phyloP scores from a whole-genome alignment of 64 coral and sea anemone species.

The Actinia tenebrosa region DNA sequence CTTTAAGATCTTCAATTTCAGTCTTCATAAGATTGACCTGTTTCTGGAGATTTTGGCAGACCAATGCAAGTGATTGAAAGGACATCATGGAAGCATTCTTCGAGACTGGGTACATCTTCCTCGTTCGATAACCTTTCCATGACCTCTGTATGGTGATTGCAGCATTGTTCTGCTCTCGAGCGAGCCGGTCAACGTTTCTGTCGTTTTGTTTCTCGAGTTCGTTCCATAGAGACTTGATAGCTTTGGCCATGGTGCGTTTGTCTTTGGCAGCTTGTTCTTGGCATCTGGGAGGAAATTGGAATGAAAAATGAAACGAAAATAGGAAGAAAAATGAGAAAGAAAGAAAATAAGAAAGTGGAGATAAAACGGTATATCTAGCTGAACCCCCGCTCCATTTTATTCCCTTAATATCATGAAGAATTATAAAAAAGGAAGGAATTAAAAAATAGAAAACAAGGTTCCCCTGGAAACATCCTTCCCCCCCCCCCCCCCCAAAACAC shows the following conservation, averaged over 20 bases:
- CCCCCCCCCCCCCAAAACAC: too few species aligned
- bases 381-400: too few species aligned
- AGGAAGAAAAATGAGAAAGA: not conserved
- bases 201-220: constrained; percentile 20
- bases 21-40: not conserved
- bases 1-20: not conserved
- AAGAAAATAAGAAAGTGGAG: not conserved
- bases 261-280: constrained; percentile 13
- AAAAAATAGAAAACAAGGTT: too few species aligned
- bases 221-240: constrained; percentile 17
- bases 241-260: not conserved
- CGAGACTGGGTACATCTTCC: not conserved
- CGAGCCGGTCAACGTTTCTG: too few species aligned
- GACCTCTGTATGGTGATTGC: not conserved
- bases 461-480: too few species aligned
- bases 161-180: not conserved
- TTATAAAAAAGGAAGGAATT: too few species aligned
- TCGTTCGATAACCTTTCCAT: constrained; percentile 7
- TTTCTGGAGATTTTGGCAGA: constrained; percentile 7
- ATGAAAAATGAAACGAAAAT: not conserved
- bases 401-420: too few species aligned
- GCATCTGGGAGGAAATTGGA: not conserved
- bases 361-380: not conserved
- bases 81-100: not conserved
- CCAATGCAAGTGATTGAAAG: not conserved